Base-by-base conservation (phyloP, 2,888 invertebrate species). In the Aelia acuminata region DNA sequence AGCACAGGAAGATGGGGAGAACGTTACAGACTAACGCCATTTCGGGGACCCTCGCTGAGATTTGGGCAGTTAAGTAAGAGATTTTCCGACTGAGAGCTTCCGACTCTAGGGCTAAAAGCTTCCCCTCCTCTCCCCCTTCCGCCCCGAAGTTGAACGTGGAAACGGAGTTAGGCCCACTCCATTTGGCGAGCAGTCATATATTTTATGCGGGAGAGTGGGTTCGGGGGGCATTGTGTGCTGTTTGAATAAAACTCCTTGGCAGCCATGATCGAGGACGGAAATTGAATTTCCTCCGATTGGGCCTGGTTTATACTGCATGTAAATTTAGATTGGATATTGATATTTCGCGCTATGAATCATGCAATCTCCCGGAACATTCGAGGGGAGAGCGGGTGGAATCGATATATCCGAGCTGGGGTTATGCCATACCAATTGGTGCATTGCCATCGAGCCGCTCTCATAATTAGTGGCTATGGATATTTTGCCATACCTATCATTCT, bases 271-370 rank as follows among this genome's bases (percentile, higher is more conserved):
- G n/a, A 15, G 80, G 80, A n/a, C 43, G 80, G 80, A 80, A 80
- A 80, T 80, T 80, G 80, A 80, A 80, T 80, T 80, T 80, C 80
- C 22, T n/a, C 80, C 80, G 80, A 80, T 80, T 80, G 80, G 80
- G 22, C 43, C 39, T 80, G 80, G 43, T 47, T 43, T 80, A 70
- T 70, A 35, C 80, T 80, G n/a, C 43, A 80, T 80, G 80, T 80
- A 47, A 43, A 70, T 70, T 35, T 31, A 31, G 35, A 70, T 70
- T 70, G 63, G 63, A 70, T 70, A 70, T 70, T 70, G 63, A 31
- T 70, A 70, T 70, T 70, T 70, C 8, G 63, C 15, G 35, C 63
- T 7, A 70, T 70, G 7, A 70, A 70, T 70, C 63, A 70, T 70
- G 22, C 63, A 70, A 70, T 70, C 35, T 70, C 63, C 18, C 35